Evolutionary conservation across 2,888 invertebrate species (phyloP), one percentile per base, ranked within the genome.

Genomic region (Periphyllus acericola): DNA sequence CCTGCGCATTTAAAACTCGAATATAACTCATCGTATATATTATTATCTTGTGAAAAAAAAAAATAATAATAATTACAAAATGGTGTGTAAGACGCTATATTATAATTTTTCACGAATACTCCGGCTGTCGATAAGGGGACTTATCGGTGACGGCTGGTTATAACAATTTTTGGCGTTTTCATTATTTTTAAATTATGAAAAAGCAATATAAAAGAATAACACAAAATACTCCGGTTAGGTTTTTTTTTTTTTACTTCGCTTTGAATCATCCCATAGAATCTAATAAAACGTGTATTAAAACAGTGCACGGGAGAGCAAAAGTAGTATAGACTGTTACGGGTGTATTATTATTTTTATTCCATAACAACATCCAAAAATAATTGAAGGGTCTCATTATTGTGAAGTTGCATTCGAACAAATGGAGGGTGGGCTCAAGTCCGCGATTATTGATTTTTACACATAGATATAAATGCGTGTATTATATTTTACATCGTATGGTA

Each of bases 341-440:
- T 5, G 68, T 68, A 78, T 68, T 68, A 46, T 76, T 76, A 21
- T 34, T 76, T 46, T 85, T 68, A 52, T 60, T 46, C 9, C 76
- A 74, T 36, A 46, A 78, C 25, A 76, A 68, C 84, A 84, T 66
- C 76, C 34, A 32, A 84, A 84, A 68, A 85, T 85, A 85, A 85
- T 78, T 80, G 71, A 80, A 86, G 86, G n/a, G 79, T 86, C 79
- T 86, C 86, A 68, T 85, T 85, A 85, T 85, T 85, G 76, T 68
- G 68, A 78, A 85, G 84, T 78, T 34, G 25, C 46, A 34, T 52
- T 85, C n/a, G 34, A 68, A 68, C 68, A 52, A 46, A 66, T 9
- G 19, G 68, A 66, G 29, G n/a, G 68, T 78, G 68, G 84, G 68
- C 52, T 52, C 40, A 40, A 46, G 66, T 76, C 55, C 60, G 40